These are phyloP conservation scores for Alloplasta piceator DNA, from an alignment of 2,888 invertebrate genomes.

Conservation along the genomic window DNA sequence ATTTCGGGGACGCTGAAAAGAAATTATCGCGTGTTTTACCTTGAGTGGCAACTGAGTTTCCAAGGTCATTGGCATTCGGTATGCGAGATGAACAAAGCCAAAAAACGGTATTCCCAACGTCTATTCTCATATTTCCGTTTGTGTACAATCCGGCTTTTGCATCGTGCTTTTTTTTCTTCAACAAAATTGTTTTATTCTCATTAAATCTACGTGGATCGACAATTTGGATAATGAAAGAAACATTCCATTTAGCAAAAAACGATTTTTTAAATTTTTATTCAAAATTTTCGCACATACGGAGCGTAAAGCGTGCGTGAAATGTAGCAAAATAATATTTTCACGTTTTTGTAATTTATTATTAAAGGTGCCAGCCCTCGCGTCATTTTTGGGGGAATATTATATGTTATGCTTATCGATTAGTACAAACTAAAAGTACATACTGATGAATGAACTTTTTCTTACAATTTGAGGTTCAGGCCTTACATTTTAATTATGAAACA, in stretches of 20 bases:
- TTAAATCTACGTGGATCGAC: not conserved
- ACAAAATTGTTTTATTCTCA: not conserved
- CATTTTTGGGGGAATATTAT: not conserved
- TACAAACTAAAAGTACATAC: conserved; percentile 1
- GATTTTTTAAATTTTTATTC: not conserved
- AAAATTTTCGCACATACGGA: not conserved
- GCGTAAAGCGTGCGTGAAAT: conserved; percentile 11
- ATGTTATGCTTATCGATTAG: not conserved
- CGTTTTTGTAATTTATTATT: not conserved
- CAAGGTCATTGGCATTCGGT: conserved; percentile 26
- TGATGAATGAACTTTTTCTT: not conserved
- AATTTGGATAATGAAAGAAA: not conserved
- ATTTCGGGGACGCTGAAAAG: conserved; percentile 15
- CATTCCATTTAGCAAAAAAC: not conserved
- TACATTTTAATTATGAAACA: conserved; percentile 6
- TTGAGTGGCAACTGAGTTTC: conserved; percentile 13
- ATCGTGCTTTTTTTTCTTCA: not conserved
- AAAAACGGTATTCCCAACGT: not conserved
- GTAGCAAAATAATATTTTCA: conserved; percentile 28
- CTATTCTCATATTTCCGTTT: conserved; percentile 18
- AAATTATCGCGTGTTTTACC: conserved; percentile 3
- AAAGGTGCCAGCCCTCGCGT: conserved; percentile 27
- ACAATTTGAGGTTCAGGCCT: not conserved
- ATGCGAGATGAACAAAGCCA: not conserved
- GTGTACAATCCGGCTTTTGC: not conserved